Conservation (phyloP, 2,113 vertebrate species). For the Crypturellus undulatus region DNA sequence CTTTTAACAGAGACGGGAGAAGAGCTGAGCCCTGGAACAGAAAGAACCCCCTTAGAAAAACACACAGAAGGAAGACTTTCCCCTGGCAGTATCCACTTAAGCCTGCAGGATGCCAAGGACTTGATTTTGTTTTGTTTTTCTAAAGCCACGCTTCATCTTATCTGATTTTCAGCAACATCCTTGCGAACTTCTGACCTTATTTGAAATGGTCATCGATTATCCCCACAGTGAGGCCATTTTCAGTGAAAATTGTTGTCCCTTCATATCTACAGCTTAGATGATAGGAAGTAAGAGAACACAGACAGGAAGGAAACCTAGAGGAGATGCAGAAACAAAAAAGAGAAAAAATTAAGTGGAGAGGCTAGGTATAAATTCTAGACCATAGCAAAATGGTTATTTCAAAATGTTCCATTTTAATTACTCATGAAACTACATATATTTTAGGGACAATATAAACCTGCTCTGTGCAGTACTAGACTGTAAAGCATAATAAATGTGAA, state of each 20-base stretch:
- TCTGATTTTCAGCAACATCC: background rate
- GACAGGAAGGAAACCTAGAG: conserved; percentile 3
- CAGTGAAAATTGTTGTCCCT: background rate
- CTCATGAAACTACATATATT: background rate
- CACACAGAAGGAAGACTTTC: background rate
- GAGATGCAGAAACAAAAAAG: background rate
- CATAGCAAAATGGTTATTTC: background rate
- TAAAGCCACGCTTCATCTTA: background rate
- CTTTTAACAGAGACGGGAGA: background rate
- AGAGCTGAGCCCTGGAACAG: background rate
- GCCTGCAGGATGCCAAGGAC: background rate
- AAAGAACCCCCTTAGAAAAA: background rate
- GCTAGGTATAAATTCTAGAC: background rate
- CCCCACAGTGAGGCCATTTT: background rate
- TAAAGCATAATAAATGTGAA: background rate
- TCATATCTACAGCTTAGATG: background rate
- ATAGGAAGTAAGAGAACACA: background rate
- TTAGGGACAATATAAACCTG: background rate
- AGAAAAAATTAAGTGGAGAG: background rate
- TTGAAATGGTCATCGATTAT: background rate
- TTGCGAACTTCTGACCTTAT: background rate
- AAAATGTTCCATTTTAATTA: background rate
- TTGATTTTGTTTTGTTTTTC: background rate
- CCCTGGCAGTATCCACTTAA: background rate
- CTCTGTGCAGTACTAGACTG: background rate